Evolutionary conservation across 2,888 invertebrate genomes (phyloP).

Genomic region (Metopia argyrocephala): DNA sequence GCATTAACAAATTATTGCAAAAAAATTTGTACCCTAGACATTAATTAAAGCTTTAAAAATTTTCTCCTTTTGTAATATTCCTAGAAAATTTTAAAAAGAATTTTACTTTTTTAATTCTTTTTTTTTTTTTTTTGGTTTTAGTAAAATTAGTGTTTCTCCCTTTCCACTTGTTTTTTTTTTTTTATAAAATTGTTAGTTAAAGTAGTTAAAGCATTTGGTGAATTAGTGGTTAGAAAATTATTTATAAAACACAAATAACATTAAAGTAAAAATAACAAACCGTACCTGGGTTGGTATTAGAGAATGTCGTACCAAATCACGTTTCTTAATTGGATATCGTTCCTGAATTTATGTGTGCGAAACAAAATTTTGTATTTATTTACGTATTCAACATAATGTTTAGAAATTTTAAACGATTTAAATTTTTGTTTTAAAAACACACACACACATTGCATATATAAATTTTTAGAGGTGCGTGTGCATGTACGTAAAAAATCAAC

Average conservation of each 20-base stretch:
- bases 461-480: background rate
- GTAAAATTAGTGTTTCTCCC: background rate
- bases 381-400: background rate
- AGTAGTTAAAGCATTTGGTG: background rate
- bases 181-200: background rate
- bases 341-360: conserved; percentile 80
- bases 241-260: background rate
- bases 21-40: no score
- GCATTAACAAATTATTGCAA: no score
- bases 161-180: background rate
- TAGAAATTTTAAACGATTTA: background rate
- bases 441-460: conserved; percentile 6
- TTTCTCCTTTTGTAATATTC: no score
- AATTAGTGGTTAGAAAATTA: conserved; percentile 9
- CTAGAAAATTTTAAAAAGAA: no score
- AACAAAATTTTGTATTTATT: conserved; percentile 25
- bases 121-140: background rate
- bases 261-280: conserved; percentile 1
- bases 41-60: no score
- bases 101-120: background rate
- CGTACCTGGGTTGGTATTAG: conserved; percentile 64
- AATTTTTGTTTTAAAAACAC: conserved; percentile 33
- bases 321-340: conserved; percentile 90
- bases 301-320: conserved; percentile 86
- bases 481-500: background rate